Evolutionary conservation across 2,113 vertebrate species (phyloP), one percentile per base, ranked within the genome.

Genomic region (Urocolius indicus): DNA sequence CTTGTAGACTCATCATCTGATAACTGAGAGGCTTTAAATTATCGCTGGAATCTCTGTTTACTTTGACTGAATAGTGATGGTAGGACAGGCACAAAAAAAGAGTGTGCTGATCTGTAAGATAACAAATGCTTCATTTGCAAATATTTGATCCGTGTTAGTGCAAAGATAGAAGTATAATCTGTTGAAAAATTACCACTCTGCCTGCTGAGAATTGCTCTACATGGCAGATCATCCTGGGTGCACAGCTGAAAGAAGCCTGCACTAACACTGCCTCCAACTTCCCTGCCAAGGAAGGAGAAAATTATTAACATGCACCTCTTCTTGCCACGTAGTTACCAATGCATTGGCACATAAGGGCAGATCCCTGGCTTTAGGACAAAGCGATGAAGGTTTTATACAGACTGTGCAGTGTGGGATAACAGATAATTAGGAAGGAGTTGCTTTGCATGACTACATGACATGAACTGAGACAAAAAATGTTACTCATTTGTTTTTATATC

Each of bases 151-250:
- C 0, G 0, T 45, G 26, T 43, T 48, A 65, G 38, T 36, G 38
- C 62, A 69, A 59, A 71, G 45, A n/a, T 26, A 23, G 21, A 51
- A 34, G n/a, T 59, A 27, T 65, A 58, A 75, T 59, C 57, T 13
- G 10, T 19, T 65, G 55, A 23, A 30, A 49, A 80, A 80, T 69
- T 43, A 52, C 22, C 11, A 30, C n/a, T 13, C n/a, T 80, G 74
- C 23, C 75, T 19, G 30, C 17, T 71, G 63, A 59, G 74, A 65
- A n/a, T 49, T 52, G 55, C 45, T 65, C 9, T 46, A 6, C 18
- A 2, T 0, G 4, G 22, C 4, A 0, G 38, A 23, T 48, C 1
- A 0, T 27, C 36, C 45, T n/a, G 29, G 21, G 43, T 38, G 43
- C 1, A 1, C 36, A 24, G 46, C 46, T 43, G 66, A 16, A n/a